Evolutionary conservation across 2,888 invertebrate species (phyloP), one percentile per base, ranked within the genome.

Genomic region (Drosophila flavopinicola): DNA sequence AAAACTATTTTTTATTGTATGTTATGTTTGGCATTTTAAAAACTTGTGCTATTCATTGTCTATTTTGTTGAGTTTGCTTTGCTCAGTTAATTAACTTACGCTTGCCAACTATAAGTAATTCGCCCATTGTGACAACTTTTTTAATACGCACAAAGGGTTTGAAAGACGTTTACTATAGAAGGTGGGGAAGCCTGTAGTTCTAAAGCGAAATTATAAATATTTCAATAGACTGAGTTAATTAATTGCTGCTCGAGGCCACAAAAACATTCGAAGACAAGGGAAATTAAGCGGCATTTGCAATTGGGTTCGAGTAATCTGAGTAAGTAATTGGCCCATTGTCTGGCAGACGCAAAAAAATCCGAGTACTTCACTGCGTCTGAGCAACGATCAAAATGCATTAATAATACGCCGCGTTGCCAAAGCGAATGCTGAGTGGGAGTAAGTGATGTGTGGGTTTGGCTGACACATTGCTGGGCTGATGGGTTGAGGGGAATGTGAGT

Each of bases 361-460:
- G 7, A 23, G 30, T 39, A 61, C 63, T 75, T 69, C 32, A 61
- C 45, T 58, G 35, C 44, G 74, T 60, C 65, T 65, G 51, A 59
- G 48, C 24, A 49, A 42, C 64, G 59, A 75, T 63, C 65, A 60
- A 52, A 54, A 32, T 76, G 61, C 71, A 79, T 84, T 75, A 80
- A 84, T 84, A 80, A 79, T 77, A 57, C 64, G 59, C 38, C 53
- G 39, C 48, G 63, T 52, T 54, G 67, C 17, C 72, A 58, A 67
- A 39, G 51, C 51, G 48, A 56, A 48, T 41, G 44, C 41, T 58
- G 47, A 39, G 15, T 25, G 15, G 13, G 10, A 10, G 15, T 15
- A 15, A 41, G 15, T 17, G 27, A n/a, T 27, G 27, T 29, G 9
- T 6, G 2, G 4, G 3, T 6, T 20, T 4, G 20, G 20, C 20